These are phyloP conservation scores for Hyperopisus bebe DNA, from an alignment of 2,113 vertebrate species.

Conservation along the genomic window DNA sequence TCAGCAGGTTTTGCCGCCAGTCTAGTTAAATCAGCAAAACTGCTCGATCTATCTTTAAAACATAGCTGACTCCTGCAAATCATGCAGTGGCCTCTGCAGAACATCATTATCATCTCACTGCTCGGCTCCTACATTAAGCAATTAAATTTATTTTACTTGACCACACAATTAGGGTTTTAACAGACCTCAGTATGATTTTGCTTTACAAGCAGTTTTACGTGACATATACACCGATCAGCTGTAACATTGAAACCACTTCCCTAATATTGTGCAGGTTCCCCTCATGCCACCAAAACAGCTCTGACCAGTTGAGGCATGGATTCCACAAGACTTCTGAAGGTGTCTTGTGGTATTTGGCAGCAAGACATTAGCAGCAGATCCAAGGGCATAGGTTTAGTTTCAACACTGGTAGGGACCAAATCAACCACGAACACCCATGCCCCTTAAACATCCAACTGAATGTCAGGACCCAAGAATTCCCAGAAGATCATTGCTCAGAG, in stretches of 20 bases:
- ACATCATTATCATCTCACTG: neutral
- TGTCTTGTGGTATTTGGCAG: neutral
- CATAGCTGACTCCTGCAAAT: conserved; percentile 4
- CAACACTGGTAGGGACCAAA: neutral
- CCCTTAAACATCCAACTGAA: neutral
- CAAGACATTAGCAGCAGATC: neutral
- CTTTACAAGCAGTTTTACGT: neutral
- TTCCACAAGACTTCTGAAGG: neutral
- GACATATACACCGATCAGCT: neutral
- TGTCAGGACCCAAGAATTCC: neutral
- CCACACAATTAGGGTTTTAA: neutral
- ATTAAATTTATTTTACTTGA: neutral
- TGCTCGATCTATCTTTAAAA: neutral
- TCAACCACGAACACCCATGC: neutral
- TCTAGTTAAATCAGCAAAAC: neutral
- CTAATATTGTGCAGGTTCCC: neutral
- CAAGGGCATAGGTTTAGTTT: neutral
- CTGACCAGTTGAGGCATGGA: neutral
- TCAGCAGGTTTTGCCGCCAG: neutral
- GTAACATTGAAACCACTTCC: neutral
- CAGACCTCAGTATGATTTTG: neutral
- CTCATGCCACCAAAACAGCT: neutral
- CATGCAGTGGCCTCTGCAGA: neutral
- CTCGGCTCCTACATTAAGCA: too few relatives aligned
- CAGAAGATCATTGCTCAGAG: neutral